Conservation (phyloP, 2,797 vertebrate species). For the Silurus aristotelis region DNA sequence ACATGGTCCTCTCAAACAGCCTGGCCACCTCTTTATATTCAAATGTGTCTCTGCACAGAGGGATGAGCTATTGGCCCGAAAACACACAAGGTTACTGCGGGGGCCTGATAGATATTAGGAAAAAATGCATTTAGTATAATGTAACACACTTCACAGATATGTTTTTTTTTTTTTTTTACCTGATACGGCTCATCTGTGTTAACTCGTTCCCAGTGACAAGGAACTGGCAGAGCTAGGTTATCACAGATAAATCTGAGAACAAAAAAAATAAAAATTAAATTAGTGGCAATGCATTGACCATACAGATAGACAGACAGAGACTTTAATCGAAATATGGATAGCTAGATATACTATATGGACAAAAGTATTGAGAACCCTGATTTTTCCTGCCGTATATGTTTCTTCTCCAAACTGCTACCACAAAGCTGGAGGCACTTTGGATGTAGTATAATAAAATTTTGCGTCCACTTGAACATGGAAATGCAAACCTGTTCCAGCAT, state of each 20-base stretch:
- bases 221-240: conserved; percentile 90
- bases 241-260: conserved; percentile 91
- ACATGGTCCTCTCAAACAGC: conserved; percentile 92
- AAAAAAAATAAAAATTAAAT: not conserved
- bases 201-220: conserved; percentile 94
- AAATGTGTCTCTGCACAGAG: conserved; percentile 87
- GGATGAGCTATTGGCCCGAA: conserved; percentile 78
- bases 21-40: conserved; percentile 92
- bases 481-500: too few species aligned
- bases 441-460: too few species aligned
- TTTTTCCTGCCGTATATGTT: too few species aligned
- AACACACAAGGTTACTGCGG: not conserved
- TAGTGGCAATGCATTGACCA: not conserved
- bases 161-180: conserved; percentile 76
- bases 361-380: too few species aligned
- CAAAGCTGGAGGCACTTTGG: too few species aligned
- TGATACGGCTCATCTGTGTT: conserved; percentile 91
- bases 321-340: not conserved
- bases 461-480: too few species aligned
- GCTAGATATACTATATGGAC: not conserved
- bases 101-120: not conserved
- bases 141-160: too few species aligned
- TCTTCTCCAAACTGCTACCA: too few species aligned
- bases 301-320: too few species aligned
- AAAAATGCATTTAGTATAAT: not conserved